Evolutionary conservation across 2,888 invertebrate genomes (phyloP).

Genomic region (Dryobotodes eremita): DNA sequence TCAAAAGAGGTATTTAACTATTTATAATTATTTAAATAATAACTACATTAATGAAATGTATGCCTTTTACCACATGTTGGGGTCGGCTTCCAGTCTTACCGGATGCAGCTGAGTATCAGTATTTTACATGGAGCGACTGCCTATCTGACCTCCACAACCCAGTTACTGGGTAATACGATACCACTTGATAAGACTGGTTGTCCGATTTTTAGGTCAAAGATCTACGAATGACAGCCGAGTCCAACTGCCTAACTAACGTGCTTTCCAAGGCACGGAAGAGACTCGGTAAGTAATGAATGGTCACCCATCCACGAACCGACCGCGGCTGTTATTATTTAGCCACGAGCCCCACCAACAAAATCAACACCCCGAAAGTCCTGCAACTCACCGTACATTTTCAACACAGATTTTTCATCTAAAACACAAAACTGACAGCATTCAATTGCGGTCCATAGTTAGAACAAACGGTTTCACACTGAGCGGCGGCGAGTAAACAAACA

Average conservation of each 20-base stretch:
- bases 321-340: not conserved
- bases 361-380: not conserved
- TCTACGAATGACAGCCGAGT: not conserved
- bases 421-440: constrained; percentile 50
- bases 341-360: not conserved
- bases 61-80: not conserved
- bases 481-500: constrained; percentile 71
- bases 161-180: not conserved
- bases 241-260: not conserved
- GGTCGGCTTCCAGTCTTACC: not conserved
- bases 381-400: not conserved
- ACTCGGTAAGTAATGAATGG: not conserved
- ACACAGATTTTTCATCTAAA: constrained; percentile 41
- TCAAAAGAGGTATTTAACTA: constrained; percentile 18
- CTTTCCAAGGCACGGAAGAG: not conserved
- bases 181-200: not conserved
- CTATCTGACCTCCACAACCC: not conserved
- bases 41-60: not conserved
- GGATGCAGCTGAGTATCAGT: not conserved
- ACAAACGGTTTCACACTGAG: constrained; percentile 66
- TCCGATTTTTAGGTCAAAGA: not conserved
- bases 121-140: not conserved
- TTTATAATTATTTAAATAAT: not conserved
- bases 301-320: not conserved
- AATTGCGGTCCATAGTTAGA: constrained; percentile 60